These are phyloP conservation scores for Phrynocephalus guinanensis DNA, from an alignment of 2,797 vertebrate species.

Conservation along the genomic window DNA sequence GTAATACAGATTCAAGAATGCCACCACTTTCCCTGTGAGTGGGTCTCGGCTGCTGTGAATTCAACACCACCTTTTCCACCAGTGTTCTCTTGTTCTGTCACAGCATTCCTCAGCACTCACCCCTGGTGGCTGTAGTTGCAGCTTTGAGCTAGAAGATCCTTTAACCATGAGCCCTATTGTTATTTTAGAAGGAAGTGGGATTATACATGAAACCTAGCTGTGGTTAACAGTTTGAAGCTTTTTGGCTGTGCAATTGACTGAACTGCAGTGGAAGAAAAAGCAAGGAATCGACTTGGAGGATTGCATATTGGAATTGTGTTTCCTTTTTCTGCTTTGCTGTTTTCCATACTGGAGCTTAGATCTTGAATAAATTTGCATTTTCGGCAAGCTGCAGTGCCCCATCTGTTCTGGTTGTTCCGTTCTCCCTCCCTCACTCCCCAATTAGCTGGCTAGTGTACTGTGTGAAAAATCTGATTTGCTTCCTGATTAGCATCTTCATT, in stretches of 20 bases:
- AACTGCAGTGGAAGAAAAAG: background rate
- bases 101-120: background rate
- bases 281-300: slow-evolving; percentile 7
- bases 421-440: slow-evolving; percentile 29
- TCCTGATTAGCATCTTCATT: slow-evolving; percentile 53
- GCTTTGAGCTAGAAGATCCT: slow-evolving; percentile 12
- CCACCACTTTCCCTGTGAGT: background rate
- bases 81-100: slow-evolving; percentile 43
- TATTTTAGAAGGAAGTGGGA: background rate
- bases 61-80: background rate
- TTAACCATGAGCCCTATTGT: slow-evolving; percentile 30
- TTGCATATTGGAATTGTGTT: slow-evolving; percentile 6
- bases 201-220: slow-evolving; percentile 26
- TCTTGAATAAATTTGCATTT: slow-evolving; percentile 37
- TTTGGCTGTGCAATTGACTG: slow-evolving; percentile 10
- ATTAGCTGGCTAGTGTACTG: slow-evolving; percentile 42
- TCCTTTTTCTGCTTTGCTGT: slow-evolving; percentile 14
- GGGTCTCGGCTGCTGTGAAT: background rate
- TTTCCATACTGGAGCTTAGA: slow-evolving; percentile 50
- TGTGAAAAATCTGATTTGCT: slow-evolving; percentile 60
- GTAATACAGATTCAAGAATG: background rate
- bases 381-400: slow-evolving; percentile 32
- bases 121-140: background rate
- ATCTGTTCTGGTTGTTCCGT: slow-evolving; percentile 35
- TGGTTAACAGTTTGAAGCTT: slow-evolving; percentile 33